Evolutionary conservation across 2,888 invertebrate species (phyloP), one percentile per base, ranked within the genome.

Genomic region (Leptothorax acervorum): DNA sequence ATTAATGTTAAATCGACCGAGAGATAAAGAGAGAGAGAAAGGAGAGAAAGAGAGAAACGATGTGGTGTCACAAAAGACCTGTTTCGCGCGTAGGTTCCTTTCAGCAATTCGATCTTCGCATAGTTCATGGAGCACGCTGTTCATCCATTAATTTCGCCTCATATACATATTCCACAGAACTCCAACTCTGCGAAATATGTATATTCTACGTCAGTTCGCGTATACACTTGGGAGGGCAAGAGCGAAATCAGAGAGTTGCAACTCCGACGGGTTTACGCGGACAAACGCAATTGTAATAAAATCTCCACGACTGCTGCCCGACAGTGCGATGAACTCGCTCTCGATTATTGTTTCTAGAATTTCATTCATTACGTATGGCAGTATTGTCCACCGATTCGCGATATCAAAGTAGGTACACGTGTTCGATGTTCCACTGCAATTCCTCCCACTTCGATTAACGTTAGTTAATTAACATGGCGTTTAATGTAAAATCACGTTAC

Each of bases 401-500:
- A 70, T 60, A 71, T 70, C 60, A 60, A 71, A 81, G 79, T 60
- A 39, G 71, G 79, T 60, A 39, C 57, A 60, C 28, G n/a, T 60
- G 35, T 70, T 60, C 79, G 48, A 48, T 51, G 71, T 70, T 71
- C 39, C 51, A 81, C 48, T 45, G n/a, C 71, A 71, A 81, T 81
- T 81, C 28, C 60, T 81, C 71, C 35, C 60, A 70, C 70, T 81
- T 70, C 71, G 79, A 71, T 81, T 70, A 79, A 39, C 60, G 60
- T 70, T 70, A 60, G 70, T 68, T 71, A 81, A 71, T 81, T 81
- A 81, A 70, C 79, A 39, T 70, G 28, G 60, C 71, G 39, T 81
- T 71, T 81, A 79, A 71, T 18, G 39, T 70, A 12, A 81, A 81
- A 81, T 81, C 79, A 71, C 60, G 15, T 70, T 81, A 81, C n/a